These are phyloP conservation scores for Thalassophryne amazonica DNA, from an alignment of 2,797 vertebrate species.

Conservation along the genomic window DNA sequence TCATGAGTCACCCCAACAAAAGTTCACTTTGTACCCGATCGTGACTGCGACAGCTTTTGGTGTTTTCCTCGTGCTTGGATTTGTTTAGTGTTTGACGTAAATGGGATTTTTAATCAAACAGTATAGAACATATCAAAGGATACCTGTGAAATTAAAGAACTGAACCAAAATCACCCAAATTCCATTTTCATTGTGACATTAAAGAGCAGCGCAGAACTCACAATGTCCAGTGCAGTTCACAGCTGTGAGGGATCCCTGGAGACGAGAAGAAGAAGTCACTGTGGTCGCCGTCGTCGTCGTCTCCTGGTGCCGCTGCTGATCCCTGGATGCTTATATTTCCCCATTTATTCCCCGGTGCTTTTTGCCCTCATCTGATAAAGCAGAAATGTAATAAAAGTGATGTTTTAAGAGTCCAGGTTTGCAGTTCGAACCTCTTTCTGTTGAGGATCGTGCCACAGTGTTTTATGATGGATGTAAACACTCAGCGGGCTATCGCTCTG, in stretches of 20 bases:
- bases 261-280: no score
- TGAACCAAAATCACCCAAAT: no score
- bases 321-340: neutral
- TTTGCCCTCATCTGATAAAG: neutral
- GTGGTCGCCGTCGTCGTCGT: no score
- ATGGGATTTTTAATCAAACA: no score
- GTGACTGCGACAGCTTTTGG: no score
- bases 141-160: neutral
- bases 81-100: no score
- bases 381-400: slow-evolving; percentile 4
- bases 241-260: neutral
- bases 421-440: slow-evolving; percentile 12
- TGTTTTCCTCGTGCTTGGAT: no score
- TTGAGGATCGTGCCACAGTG: neutral
- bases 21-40: no score
- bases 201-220: neutral
- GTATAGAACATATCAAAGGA: no score
- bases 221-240: neutral
- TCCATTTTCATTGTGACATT: no score
- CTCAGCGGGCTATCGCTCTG: neutral
- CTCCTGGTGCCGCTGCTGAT: no score
- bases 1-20: no score
- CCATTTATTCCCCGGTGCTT: neutral
- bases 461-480: slow-evolving; percentile 24
- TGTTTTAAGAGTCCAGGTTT: slow-evolving; percentile 11